Evolutionary conservation across 2,797 vertebrate species (phyloP), one percentile per base, ranked within the genome.

Genomic region (Bradypodion ventrale): DNA sequence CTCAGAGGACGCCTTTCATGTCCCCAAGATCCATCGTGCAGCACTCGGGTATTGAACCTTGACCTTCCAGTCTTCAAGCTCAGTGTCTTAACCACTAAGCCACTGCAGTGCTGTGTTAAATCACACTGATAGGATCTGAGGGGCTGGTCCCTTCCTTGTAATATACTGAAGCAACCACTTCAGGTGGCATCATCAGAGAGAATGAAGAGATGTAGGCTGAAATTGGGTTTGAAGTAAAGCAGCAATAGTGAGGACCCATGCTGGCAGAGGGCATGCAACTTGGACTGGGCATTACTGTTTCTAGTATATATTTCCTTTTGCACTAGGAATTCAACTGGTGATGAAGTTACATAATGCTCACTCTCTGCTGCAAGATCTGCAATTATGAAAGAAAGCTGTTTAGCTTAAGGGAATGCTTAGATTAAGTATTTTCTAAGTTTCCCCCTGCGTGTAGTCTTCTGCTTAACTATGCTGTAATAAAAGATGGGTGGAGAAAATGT

Each of bases 341-440:
- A 83, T 59, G 65, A 60, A 69, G 29, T 60, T 59, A 72, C 70
- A 62, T 59, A 62, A 49, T 46, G 5, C 9, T 21, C 35, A 1
- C 29, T 15, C 37, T 35, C 62, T 7, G n/a, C 10, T n/a, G 23
- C 66, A 72, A 66, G 29, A 82, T 65, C 16, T 82, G 42, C 35
- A 62, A 32, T 60, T 83, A 69, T 40, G 60, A 77, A 83, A 83
- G 65, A 60, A 78, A 77, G 10, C 40, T 59, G 49, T 83, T 76
- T 83, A 68, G 74, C 82, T 76, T 77, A 56, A 59, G 63, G 73
- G 63, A 83, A 77, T 76, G n/a, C n/a, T 76, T 77, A 32, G 81
- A 76, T 75, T 75, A 76, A 76, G 35, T 42, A 68, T 63, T 60
- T 60, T 52, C 7, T 13, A n/a, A 56, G 16, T 21, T 21, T 21